Conservation (phyloP, 2,888 invertebrate species). For the Amphiduros pacificus region DNA sequence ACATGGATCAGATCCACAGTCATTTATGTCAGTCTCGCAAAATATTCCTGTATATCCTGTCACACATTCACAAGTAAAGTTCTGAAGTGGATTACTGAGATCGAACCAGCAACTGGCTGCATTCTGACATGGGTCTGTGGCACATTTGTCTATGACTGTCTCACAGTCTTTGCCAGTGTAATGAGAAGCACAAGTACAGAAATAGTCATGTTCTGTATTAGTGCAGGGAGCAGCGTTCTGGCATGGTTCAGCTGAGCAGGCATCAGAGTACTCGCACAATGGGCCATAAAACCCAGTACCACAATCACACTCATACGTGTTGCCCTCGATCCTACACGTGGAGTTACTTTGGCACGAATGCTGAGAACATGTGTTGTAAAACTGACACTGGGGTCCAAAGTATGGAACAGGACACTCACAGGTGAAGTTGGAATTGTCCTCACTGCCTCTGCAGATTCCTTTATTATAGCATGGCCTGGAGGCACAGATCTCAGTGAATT, state of each 20-base stretch:
- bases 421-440: conserved; percentile 33
- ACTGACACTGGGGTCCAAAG: conserved; percentile 43
- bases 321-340: conserved; percentile 34
- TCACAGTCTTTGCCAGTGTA: conserved; percentile 43
- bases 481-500: conserved; percentile 37
- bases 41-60: background rate
- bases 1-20: conserved; percentile 93
- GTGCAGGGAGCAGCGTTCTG: conserved; percentile 12
- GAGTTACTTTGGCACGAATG: conserved; percentile 43
- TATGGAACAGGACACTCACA: conserved; percentile 43
- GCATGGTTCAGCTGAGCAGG: conserved; percentile 35
- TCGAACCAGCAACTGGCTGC: conserved; percentile 29
- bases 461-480: conserved; percentile 48
- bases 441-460: conserved; percentile 37
- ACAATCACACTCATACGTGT: conserved; percentile 40
- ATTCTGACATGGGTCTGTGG: conserved; percentile 15
- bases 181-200: conserved; percentile 26
- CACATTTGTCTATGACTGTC: conserved; percentile 32
- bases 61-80: conserved; percentile 16
- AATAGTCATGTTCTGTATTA: conserved; percentile 5
- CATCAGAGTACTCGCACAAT: conserved; percentile 42
- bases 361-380: conserved; percentile 38
- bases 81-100: conserved; percentile 11
- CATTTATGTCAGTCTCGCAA: conserved; percentile 70
- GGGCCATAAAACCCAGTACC: conserved; percentile 38